phyloP scores from a whole-genome alignment of 2,797 vertebrate genomes.

The Sebastes steindachneri region DNA sequence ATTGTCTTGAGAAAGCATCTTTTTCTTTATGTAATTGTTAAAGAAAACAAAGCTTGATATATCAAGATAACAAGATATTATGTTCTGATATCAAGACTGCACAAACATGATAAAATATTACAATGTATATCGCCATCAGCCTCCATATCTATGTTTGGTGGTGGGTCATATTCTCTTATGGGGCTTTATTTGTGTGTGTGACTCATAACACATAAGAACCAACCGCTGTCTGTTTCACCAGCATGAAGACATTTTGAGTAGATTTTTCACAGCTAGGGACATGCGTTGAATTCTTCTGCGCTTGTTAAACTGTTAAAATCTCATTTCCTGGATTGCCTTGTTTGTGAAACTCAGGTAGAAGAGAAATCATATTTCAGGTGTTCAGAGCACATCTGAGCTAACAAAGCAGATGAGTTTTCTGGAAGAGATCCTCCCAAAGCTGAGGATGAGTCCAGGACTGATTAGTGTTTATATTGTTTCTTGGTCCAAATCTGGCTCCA shows the following conservation, averaged over 20 bases:
- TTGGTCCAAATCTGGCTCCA: not conserved
- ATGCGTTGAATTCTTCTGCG: slow-evolving; percentile 7
- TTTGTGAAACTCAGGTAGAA: slow-evolving; percentile 19
- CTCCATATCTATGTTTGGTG: not conserved
- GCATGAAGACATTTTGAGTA: not conserved
- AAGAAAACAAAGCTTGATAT: not conserved
- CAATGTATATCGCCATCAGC: not conserved
- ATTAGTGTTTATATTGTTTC: slow-evolving; percentile 14
- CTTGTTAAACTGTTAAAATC: slow-evolving; percentile 43
- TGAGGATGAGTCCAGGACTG: slow-evolving; percentile 10
- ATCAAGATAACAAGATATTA: not conserved
- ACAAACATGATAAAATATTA: not conserved
- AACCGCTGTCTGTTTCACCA: not conserved
- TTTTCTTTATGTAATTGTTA: not conserved
- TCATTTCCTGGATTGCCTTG: slow-evolving; percentile 32
- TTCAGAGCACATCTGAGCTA: slow-evolving; percentile 35
- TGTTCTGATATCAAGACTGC: not conserved
- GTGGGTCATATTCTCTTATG: not conserved
- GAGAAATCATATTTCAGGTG: slow-evolving; percentile 35
- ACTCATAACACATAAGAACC: not conserved
- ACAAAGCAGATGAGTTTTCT: slow-evolving; percentile 45
- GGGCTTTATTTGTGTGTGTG: not conserved
- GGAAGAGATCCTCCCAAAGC: not conserved
- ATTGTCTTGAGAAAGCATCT: not conserved
- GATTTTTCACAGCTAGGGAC: not conserved